Conservation (phyloP, 1,140 invertebrate species). For the Papilio polytes region DNA sequence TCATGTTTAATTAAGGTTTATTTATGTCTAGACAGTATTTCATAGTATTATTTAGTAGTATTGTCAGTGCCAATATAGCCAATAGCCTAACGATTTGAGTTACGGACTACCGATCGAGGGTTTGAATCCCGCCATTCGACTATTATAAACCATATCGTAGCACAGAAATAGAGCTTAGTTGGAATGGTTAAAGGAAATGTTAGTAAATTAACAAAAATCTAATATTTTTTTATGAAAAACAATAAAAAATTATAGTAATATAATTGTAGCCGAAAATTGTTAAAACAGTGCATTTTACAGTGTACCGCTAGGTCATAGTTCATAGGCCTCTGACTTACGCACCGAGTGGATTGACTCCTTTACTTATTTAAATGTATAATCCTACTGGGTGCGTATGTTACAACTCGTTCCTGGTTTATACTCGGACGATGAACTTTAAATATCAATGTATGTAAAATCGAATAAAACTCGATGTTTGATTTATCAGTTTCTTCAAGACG, state of each 20-base stretch:
- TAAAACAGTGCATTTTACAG: not conserved
- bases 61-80: too few relatives aligned
- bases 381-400: not conserved
- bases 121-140: too few relatives aligned
- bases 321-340: constrained; percentile 2
- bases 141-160: too few relatives aligned
- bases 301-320: constrained; percentile 11
- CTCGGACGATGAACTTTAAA: constrained; percentile 3
- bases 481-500: not conserved
- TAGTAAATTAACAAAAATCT: too few relatives aligned
- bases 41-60: not conserved
- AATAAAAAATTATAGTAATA: too few relatives aligned
- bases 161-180: too few relatives aligned
- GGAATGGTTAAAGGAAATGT: too few relatives aligned
- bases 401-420: constrained; percentile 11
- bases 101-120: too few relatives aligned
- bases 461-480: not conserved
- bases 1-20: too few relatives aligned
- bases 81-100: too few relatives aligned
- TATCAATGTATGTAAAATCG: constrained; percentile 12
- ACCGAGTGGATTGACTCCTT: constrained; percentile 2
- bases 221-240: too few relatives aligned
- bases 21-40: not conserved
- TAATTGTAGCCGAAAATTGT: not conserved
- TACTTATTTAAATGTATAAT: constrained; percentile 28